Conservation (phyloP, 2,888 invertebrate genomes). For the Xestia sexstrigata region DNA sequence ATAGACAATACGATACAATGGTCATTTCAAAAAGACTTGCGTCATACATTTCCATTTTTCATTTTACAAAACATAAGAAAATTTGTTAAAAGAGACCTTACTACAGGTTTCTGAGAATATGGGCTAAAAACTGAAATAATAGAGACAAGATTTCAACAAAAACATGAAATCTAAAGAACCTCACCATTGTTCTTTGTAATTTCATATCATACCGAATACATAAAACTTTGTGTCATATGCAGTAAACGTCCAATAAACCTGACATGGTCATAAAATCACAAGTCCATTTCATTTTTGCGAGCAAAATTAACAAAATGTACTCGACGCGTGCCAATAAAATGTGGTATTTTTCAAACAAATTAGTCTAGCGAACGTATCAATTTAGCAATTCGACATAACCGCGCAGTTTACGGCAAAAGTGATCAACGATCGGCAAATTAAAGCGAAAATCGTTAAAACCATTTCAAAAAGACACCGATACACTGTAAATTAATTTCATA, state of each 20-base stretch:
- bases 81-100: not conserved
- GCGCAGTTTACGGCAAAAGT: constrained; percentile 28
- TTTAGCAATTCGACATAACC: constrained; percentile 47
- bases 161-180: not conserved
- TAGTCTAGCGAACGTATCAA: constrained; percentile 59
- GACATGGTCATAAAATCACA: constrained; percentile 1
- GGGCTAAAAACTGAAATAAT: not conserved
- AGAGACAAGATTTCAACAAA: not conserved
- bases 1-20: not conserved
- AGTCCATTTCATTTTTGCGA: not conserved
- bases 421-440: constrained; percentile 29
- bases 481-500: constrained; percentile 40
- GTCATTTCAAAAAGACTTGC: not conserved
- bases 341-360: constrained; percentile 24
- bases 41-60: not conserved
- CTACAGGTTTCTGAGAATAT: not conserved
- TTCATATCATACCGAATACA: not conserved
- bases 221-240: not conserved
- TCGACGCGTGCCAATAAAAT: constrained; percentile 48
- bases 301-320: not conserved
- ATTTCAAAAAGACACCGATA: constrained; percentile 22
- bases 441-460: constrained; percentile 33
- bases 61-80: not conserved
- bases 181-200: no score
- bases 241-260: not conserved